Evolutionary conservation across 2,888 invertebrate genomes (phyloP), one percentile per base, ranked within the genome.

Genomic region (Baronia brevicornis): DNA sequence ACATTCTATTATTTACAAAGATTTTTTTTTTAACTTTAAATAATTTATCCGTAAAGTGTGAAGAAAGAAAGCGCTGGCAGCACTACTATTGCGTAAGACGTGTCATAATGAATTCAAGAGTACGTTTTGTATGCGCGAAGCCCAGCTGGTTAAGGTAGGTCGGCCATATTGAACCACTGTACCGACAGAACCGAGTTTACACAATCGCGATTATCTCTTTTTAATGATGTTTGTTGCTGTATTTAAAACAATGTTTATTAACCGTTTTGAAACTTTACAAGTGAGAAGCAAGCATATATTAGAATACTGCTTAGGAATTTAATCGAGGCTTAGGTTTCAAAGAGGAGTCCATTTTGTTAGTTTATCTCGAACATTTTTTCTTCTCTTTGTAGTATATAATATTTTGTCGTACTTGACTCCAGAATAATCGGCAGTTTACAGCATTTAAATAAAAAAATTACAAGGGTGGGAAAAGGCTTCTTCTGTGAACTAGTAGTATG

Each of bases 161-260:
- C n/a, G n/a, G 22, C 25, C 24, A 13, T 25, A 25, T 25, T 25
- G 12, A 9, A 5, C 11, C 15, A 29, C 30, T 30, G 21, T 35
- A 25, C 18, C 4, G 11, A 19, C 7, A 12, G n/a, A n/a, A 24
- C 20, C 4, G 13, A 13, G n/a, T 28, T 33, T 27, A 9, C 24
- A 18, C 24, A 23, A 27, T 7, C 19, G 27, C 23, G 5, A 20
- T 26, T 20, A 25, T 33, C 28, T 28, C 18, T 25, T 25, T 25
- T 17, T 35, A 29, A 35, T 35, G 29, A 26, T 14, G 24, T 29
- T 24, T 33, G 13, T 34, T 19, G 25, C 5, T 28, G 28, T 10
- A 28, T 28, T 11, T 23, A 28, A 28, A 14, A 27, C 17, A 33
- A 28, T 24, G 28, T 28, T 28, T 24, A 28, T 19, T 20, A 25